Conservation (phyloP, 2,888 invertebrate genomes). For the Frankliniella intonsa region DNA sequence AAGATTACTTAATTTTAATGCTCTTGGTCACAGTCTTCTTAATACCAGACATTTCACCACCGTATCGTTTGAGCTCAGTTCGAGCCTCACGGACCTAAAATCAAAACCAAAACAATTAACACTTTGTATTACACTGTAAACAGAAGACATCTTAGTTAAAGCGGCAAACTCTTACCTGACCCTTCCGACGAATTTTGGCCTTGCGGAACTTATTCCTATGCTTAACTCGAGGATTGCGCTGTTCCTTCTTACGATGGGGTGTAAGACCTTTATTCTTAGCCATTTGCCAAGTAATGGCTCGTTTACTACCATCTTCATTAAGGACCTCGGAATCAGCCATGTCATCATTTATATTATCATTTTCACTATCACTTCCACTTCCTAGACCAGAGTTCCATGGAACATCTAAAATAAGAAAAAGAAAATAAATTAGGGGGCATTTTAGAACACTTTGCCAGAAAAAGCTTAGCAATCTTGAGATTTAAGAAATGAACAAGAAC, state of each 20-base stretch:
- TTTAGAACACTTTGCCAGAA: too few relatives aligned
- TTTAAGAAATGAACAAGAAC: neutral
- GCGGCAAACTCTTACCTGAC: slow-evolving; percentile 61
- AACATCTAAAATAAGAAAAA: neutral
- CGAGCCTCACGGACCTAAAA: slow-evolving; percentile 68
- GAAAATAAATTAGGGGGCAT: neutral
- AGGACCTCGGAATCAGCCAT: slow-evolving; percentile 21
- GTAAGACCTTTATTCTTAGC: slow-evolving; percentile 93
- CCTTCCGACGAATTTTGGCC: slow-evolving; percentile 87
- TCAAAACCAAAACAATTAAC: slow-evolving; percentile 11
- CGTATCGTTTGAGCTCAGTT: slow-evolving; percentile 75
- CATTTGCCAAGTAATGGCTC: slow-evolving; percentile 88
- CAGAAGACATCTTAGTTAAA: neutral
- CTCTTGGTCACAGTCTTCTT: slow-evolving; percentile 84
- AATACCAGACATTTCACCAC: slow-evolving; percentile 91
- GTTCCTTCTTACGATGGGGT: slow-evolving; percentile 84
- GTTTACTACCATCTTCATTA: slow-evolving; percentile 53
- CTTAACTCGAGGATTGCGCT: slow-evolving; percentile 91
- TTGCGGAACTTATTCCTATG: slow-evolving; percentile 88
- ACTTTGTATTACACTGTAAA: neutral
- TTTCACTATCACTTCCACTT: slow-evolving; percentile 27
- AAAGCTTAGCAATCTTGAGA: neutral
- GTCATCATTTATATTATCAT: slow-evolving; percentile 30
- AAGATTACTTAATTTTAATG: slow-evolving; percentile 69
- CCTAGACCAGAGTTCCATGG: slow-evolving; percentile 16